phyloP scores from a whole-genome alignment of 2,888 invertebrate species.

The Lasius fuliginosus region DNA sequence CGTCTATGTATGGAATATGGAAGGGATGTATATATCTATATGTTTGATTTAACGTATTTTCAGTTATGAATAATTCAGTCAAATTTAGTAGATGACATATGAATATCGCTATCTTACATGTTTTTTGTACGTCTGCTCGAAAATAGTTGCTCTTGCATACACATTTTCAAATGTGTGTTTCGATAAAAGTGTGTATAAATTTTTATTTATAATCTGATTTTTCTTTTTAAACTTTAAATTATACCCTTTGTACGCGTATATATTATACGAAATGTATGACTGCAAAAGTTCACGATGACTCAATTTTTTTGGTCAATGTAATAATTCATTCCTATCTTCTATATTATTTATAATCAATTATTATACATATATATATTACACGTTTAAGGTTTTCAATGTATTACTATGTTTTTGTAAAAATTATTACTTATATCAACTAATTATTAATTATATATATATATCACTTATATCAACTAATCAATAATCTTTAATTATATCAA shows the following conservation, averaged over 20 bases:
- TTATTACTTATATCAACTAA: no score
- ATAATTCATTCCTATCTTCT: constrained; percentile 35
- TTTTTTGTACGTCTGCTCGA: background rate
- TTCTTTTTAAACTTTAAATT: constrained; percentile 20
- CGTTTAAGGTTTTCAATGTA: no score
- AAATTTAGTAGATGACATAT: constrained; percentile 13
- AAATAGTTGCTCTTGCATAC: constrained; percentile 2
- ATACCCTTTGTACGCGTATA: background rate
- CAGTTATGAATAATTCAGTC: constrained; percentile 41
- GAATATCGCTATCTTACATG: constrained; percentile 1
- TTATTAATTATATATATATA: no score
- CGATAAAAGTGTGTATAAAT: background rate
- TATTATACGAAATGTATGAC: constrained; percentile 7
- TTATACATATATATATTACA: no score
- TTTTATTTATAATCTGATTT: background rate
- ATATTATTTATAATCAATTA: no score
- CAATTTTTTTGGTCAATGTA: background rate
- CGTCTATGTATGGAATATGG: background rate
- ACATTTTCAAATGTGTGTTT: background rate
- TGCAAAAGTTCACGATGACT: constrained; percentile 20
- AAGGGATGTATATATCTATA: background rate
- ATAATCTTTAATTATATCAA: no score
- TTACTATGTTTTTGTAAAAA: no score
- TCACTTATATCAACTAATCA: no score
- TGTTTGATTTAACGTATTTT: constrained; percentile 11